phyloP scores from a whole-genome alignment of 2,888 invertebrate genomes.

The Tribolium freemani region DNA sequence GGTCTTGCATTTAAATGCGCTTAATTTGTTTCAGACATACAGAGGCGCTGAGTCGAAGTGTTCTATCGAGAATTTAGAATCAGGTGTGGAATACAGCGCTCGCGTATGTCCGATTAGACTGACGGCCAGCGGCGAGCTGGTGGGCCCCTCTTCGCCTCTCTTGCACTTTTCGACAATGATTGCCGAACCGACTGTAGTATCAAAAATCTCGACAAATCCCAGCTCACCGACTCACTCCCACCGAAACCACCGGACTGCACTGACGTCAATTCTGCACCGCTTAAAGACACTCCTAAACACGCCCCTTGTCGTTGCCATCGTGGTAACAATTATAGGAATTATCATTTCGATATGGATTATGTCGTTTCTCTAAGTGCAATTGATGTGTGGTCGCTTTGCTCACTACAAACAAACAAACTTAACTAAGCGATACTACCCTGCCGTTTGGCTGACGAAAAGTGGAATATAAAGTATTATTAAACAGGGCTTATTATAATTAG shows the following conservation, averaged over 20 bases:
- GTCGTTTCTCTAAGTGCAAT: slow-evolving; percentile 59
- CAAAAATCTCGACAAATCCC: slow-evolving; percentile 54
- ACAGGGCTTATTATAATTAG: slow-evolving; percentile 66
- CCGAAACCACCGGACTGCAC: slow-evolving; percentile 47
- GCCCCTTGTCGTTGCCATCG: slow-evolving; percentile 69
- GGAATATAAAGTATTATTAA: slow-evolving; percentile 62
- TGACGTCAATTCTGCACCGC: slow-evolving; percentile 53
- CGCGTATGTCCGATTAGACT: slow-evolving; percentile 84
- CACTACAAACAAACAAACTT: slow-evolving; percentile 25
- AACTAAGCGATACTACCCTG: slow-evolving; percentile 26
- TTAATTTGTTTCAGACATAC: slow-evolving; percentile 72
- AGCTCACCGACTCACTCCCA: slow-evolving; percentile 46
- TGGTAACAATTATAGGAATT: slow-evolving; percentile 60
- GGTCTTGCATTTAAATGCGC: too few species aligned
- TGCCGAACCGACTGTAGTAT: slow-evolving; percentile 64
- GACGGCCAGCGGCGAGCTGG: slow-evolving; percentile 73
- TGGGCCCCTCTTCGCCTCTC: slow-evolving; percentile 80
- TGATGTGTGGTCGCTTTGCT: slow-evolving; percentile 48
- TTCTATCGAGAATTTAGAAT: slow-evolving; percentile 78
- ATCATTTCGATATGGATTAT: slow-evolving; percentile 59
- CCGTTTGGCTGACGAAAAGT: slow-evolving; percentile 18
- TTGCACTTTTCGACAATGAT: slow-evolving; percentile 72
- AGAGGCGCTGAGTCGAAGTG: slow-evolving; percentile 75
- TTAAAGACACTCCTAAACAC: slow-evolving; percentile 70
- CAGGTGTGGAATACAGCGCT: slow-evolving; percentile 82